These are phyloP conservation scores for Parus major DNA, from an alignment of 2,113 vertebrate genomes.

Conservation along the genomic window DNA sequence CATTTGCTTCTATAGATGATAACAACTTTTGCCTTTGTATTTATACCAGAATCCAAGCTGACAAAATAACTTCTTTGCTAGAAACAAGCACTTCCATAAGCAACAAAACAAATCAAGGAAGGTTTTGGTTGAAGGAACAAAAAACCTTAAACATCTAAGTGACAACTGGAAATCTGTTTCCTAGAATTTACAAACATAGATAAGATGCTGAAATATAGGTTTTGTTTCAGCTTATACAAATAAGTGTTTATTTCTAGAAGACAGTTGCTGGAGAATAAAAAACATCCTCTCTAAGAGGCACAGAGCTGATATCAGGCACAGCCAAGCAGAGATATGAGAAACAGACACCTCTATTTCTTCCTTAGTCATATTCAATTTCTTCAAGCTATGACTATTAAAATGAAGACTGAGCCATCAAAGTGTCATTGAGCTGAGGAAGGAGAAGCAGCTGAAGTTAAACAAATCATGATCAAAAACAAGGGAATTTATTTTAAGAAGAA, in stretches of 20 bases:
- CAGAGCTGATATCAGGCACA: constrained; percentile 28
- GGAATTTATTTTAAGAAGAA: not conserved
- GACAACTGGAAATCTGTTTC: constrained; percentile 12
- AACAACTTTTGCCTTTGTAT: not conserved
- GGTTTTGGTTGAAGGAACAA: not conserved
- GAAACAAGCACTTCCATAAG: not conserved
- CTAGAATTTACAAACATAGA: constrained; percentile 21
- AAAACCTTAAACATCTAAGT: not conserved
- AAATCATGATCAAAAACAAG: not conserved
- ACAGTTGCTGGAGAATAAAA: constrained; percentile 17
- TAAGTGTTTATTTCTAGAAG: not conserved
- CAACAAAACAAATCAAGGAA: not conserved
- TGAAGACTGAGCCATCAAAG: not conserved
- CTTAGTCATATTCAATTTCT: not conserved
- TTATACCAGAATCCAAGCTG: not conserved
- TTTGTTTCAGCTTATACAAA: constrained; percentile 35
- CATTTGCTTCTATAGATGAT: not conserved
- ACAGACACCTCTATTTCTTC: not conserved
- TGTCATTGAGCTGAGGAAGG: not conserved
- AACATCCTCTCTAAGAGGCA: not conserved
- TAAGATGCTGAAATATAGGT: not conserved
- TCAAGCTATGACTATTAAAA: not conserved
- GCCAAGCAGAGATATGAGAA: not conserved
- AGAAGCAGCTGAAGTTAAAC: not conserved
- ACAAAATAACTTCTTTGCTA: not conserved